These are phyloP conservation scores for Oopsacas minuta DNA, from an alignment of 37 sponge, comb jelly and placozoan genomes.

Conservation along the genomic window DNA sequence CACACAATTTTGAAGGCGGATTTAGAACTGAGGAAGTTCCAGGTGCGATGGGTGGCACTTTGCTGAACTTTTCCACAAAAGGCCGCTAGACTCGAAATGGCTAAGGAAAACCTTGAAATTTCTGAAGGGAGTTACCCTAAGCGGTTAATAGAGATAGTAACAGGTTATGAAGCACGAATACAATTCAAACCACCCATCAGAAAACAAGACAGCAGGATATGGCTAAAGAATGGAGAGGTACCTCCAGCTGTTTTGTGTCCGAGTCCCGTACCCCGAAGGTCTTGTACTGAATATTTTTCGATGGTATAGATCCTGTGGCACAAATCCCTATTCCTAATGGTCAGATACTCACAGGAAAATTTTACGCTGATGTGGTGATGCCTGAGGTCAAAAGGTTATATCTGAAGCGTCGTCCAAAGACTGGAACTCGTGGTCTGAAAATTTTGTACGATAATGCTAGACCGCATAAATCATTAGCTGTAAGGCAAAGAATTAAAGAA, in stretches of 20 bases:
- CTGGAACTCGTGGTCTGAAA: too few relatives aligned
- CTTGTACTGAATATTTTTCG: too few relatives aligned
- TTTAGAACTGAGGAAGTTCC: too few relatives aligned
- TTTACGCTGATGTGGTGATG: not conserved
- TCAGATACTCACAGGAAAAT: not conserved
- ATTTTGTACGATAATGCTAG: too few relatives aligned
- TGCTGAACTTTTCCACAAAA: not conserved
- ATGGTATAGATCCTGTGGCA: not conserved
- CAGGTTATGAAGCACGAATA: not conserved
- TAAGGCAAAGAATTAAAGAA: too few relatives aligned
- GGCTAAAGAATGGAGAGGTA: too few relatives aligned
- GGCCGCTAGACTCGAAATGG: not conserved
- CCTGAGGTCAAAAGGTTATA: not conserved
- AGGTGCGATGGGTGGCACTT: not conserved
- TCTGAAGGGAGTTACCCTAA: not conserved
- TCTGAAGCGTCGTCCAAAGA: too few relatives aligned
- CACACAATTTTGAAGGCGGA: not conserved
- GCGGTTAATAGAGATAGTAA: not conserved
- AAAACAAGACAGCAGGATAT: too few relatives aligned
- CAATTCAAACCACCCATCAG: not conserved
- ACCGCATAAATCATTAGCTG: too few relatives aligned
- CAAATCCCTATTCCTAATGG: not conserved
- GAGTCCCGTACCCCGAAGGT: too few relatives aligned
- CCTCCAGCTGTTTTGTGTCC: too few relatives aligned
- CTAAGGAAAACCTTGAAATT: too few relatives aligned